A percentile compares a stretch with the other conserved stretches of the same genome.
phyloP scores from a whole-genome alignment of 2,888 invertebrate genomes.

The Drosophila paracracens region DNA sequence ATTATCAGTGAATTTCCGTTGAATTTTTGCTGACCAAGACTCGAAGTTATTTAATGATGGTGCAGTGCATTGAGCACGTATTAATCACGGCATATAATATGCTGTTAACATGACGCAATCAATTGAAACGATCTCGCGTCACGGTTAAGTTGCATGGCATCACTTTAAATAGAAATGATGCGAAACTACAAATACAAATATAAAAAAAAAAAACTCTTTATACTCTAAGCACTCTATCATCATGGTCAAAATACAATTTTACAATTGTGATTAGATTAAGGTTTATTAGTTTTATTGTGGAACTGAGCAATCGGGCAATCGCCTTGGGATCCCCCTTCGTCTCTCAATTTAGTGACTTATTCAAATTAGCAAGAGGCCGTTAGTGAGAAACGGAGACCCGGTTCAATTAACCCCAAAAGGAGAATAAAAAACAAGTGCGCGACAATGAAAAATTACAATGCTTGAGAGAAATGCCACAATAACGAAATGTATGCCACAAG shows the following conservation, averaged over 20 bases:
- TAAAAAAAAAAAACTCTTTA: background rate
- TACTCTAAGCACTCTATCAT: constrained; percentile 1
- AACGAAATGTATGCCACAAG: constrained; percentile 59
- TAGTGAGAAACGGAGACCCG: constrained; percentile 36
- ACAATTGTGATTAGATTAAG: constrained; percentile 69
- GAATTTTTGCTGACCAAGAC: constrained; percentile 35
- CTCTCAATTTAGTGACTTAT: constrained; percentile 61
- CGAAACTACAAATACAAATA: background rate
- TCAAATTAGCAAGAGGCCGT: constrained; percentile 58
- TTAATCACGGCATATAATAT: constrained; percentile 49
- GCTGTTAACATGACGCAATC: constrained; percentile 64
- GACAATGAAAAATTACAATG: constrained; percentile 59
- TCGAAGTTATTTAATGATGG: constrained; percentile 2
- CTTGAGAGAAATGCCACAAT: constrained; percentile 38
- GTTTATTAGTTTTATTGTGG: constrained; percentile 19
- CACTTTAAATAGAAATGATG: constrained; percentile 69
- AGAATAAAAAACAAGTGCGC: constrained; percentile 58
- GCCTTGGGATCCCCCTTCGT: constrained; percentile 26
- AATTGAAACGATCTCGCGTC: constrained; percentile 50
- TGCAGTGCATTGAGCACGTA: constrained; percentile 64
- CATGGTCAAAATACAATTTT: constrained; percentile 40
- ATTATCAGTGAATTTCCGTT: constrained; percentile 62
- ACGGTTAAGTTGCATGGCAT: constrained; percentile 38
- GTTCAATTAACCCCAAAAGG: constrained; percentile 72
- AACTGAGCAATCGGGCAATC: constrained; percentile 1